These are phyloP conservation scores for Tipula vernalis DNA, from an alignment of 2,888 invertebrate genomes.

Conservation along the genomic window DNA sequence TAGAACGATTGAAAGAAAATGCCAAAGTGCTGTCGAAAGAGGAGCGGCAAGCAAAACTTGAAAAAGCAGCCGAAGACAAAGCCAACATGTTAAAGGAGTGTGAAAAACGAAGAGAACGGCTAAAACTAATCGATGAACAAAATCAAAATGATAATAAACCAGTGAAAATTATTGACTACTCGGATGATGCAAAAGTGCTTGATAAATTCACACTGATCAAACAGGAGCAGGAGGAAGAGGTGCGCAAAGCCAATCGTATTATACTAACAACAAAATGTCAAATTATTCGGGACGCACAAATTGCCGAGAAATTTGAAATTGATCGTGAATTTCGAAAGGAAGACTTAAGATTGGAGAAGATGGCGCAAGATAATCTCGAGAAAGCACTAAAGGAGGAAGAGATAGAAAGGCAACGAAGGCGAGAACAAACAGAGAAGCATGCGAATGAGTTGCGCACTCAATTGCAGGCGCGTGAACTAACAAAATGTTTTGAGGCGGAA, in stretches of 20 bases:
- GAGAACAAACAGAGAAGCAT: slow-evolving; percentile 26
- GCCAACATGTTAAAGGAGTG: slow-evolving; percentile 43
- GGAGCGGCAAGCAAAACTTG: slow-evolving; percentile 36
- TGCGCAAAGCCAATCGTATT: slow-evolving; percentile 59
- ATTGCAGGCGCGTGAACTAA: slow-evolving; percentile 27
- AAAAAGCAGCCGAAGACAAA: slow-evolving; percentile 35
- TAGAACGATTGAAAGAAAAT: slow-evolving; percentile 44
- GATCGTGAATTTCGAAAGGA: slow-evolving; percentile 27
- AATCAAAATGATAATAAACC: slow-evolving; percentile 24
- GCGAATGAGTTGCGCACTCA: slow-evolving; percentile 30
- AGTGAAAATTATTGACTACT: slow-evolving; percentile 31
- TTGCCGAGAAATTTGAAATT: slow-evolving; percentile 45
- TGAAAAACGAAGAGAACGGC: slow-evolving; percentile 40
- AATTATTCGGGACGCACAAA: slow-evolving; percentile 73
- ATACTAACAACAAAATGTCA: slow-evolving; percentile 75
- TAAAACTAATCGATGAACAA: slow-evolving; percentile 36
- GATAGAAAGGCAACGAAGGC: slow-evolving; percentile 22
- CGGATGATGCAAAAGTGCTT: slow-evolving; percentile 40
- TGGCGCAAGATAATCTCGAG: slow-evolving; percentile 28
- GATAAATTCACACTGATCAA: slow-evolving; percentile 38
- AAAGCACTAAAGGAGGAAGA: slow-evolving; percentile 28
- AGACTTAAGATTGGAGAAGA: slow-evolving; percentile 29
- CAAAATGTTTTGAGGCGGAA: slow-evolving; percentile 31
- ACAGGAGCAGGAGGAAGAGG: slow-evolving; percentile 43
- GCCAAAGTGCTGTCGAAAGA: slow-evolving; percentile 41